phyloP scores from a whole-genome alignment of 1,140 invertebrate genomes.

The Varroa destructor region DNA sequence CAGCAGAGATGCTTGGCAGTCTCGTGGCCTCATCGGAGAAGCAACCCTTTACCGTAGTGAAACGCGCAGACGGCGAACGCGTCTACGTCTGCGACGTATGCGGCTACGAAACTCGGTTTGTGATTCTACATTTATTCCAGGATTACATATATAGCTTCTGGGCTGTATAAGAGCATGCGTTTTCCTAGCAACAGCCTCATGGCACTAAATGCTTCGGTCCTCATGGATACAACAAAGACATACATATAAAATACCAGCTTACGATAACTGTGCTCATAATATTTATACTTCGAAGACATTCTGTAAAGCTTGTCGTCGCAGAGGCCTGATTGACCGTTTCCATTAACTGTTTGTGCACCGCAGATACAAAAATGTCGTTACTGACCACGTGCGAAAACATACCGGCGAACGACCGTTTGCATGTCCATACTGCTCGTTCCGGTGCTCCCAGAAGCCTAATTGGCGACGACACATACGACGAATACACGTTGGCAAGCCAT shows the following conservation, averaged over 20 bases:
- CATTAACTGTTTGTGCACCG: no score
- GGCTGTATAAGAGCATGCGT: no score
- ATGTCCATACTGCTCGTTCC: slow-evolving; percentile 42
- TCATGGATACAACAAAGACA: no score
- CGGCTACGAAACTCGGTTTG: slow-evolving; percentile 26
- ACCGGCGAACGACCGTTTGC: slow-evolving; percentile 43
- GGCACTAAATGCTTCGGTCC: no score
- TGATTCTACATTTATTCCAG: background rate
- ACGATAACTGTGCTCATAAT: no score
- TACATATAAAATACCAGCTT: no score
- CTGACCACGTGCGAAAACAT: slow-evolving; percentile 43
- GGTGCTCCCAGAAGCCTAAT: slow-evolving; percentile 26
- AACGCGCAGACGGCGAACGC: slow-evolving; percentile 15
- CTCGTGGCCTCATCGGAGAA: background rate
- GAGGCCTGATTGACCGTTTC: no score
- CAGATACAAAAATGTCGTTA: slow-evolving; percentile 31
- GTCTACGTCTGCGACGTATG: slow-evolving; percentile 21
- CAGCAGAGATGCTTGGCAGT: background rate
- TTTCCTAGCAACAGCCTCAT: no score
- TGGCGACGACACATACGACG: slow-evolving; percentile 17
- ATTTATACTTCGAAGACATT: no score
- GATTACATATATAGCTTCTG: no score
- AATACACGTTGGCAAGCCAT: slow-evolving; percentile 14
- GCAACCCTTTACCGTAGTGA: background rate
- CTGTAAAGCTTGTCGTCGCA: no score